A percentile compares a stretch with the other conserved stretches of the same genome.
Conservation (phyloP, 2,113 vertebrate species). For the Salvator merianae region DNA sequence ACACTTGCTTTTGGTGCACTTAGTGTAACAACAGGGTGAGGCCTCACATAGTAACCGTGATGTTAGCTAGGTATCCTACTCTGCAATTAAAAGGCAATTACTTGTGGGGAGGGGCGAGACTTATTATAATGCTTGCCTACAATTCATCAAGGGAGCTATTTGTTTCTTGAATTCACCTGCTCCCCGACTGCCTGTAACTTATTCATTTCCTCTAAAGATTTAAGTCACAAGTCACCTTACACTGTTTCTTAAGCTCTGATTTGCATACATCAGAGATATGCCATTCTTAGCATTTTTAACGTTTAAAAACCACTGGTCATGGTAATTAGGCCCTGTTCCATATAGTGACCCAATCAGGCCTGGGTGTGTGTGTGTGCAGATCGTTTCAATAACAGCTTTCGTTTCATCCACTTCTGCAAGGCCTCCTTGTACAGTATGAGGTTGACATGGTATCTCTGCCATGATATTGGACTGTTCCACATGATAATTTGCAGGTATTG, state of each 20-base stretch:
- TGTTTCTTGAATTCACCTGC: constrained; percentile 54
- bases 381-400: too few species aligned
- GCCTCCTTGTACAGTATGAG: neutral
- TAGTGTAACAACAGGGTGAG: neutral
- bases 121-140: constrained; percentile 50
- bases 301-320: neutral
- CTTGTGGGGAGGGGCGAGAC: constrained; percentile 33
- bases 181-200: constrained; percentile 26
- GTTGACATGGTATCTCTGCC: neutral
- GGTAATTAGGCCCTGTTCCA: neutral
- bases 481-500: neutral
- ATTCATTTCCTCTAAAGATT: constrained; percentile 35
- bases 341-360: neutral
- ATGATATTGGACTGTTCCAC: neutral
- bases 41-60: constrained; percentile 41
- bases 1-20: constrained; percentile 21
- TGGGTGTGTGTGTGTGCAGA: neutral
- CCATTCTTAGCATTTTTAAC: neutral
- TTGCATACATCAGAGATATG: neutral
- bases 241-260: neutral
- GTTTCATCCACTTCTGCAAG: neutral
- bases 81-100: constrained; percentile 63
- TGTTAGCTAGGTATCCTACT: constrained; percentile 37
- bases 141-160: constrained; percentile 54
- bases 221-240: constrained; percentile 6